Evolutionary conservation across 2,888 invertebrate species (phyloP).

Genomic region (Macroteleia sp.): DNA sequence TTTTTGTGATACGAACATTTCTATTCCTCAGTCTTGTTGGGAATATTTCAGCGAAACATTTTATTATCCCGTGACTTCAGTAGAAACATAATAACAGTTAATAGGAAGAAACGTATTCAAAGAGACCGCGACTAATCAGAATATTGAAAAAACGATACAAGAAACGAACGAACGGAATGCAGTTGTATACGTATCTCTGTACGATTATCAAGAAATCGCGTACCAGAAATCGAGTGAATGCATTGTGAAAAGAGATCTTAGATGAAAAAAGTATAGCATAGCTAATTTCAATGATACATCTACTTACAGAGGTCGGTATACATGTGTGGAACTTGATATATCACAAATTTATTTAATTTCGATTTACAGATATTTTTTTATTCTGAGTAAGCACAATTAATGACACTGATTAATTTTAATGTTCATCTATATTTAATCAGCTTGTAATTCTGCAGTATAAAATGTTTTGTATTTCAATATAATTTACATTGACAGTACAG

Average conservation of each 20-base stretch:
- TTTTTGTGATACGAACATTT: neutral
- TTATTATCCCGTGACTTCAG: neutral
- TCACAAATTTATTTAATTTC: too few relatives aligned
- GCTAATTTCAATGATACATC: conserved; percentile 16
- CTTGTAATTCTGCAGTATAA: too few relatives aligned
- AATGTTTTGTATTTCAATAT: neutral
- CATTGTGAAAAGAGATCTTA: conserved; percentile 7
- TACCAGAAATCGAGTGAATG: conserved; percentile 46
- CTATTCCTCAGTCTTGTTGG: neutral
- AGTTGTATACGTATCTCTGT: conserved; percentile 31
- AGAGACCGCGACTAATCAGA: conserved; percentile 72
- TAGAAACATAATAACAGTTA: conserved; percentile 78
- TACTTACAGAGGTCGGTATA: too few relatives aligned
- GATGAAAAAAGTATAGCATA: conserved; percentile 9
- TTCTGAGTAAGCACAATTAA: too few relatives aligned
- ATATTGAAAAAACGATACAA: conserved; percentile 34
- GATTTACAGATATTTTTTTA: too few relatives aligned
- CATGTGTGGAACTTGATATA: too few relatives aligned
- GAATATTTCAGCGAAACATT: conserved; percentile 1
- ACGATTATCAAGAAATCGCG: conserved; percentile 47
- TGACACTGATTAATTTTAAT: too few relatives aligned
- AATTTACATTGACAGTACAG: neutral
- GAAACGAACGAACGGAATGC: conserved; percentile 47
- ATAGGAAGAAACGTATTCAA: conserved; percentile 71
- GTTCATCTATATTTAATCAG: too few relatives aligned